Base-by-base conservation (phyloP, 2,113 vertebrate species). In the Illadopsis cleaveri region DNA sequence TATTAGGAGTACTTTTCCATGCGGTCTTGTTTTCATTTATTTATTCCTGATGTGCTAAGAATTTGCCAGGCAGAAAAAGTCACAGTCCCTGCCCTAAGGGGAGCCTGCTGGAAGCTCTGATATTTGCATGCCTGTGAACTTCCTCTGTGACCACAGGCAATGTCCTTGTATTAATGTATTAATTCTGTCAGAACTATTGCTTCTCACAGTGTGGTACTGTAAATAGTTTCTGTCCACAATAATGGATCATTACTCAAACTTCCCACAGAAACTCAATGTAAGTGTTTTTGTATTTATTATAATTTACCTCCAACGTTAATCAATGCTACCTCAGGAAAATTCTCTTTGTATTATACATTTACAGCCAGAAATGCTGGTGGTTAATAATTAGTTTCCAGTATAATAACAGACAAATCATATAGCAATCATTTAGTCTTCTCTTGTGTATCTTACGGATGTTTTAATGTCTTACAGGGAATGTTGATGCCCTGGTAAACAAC, bases 171-270 rank as follows among this genome's bases (percentile, higher is more conserved):
- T 93, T 80, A 87, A 65, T 82, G 54, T 35, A 86, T 95, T 89
- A 90, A 75, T 91, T 85, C 90, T 75, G 60, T 78, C 85, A 93
- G 79, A 94, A 51, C 51, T 70, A 47, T 48, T 93, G 76, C 65
- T 96, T 94, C 93, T 96, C 88, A 75, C 85, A 89, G 80, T 1
- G 0, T 86, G 85, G 50, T 69, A 82, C 72, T 93, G 90, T 92
- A 92, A 93, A 92, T 94, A 93, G 90, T 64, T 51, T 78, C 82
- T 93, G 82, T 83, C 83, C 86, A 68, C 47, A 88, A 57, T 71
- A 90, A 78, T 40, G 69, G 65, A 71, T 83, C 82, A 87, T 95
- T 92, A 89, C 60, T 96, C 88, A 92, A 92, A 93, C 76, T 92
- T 94, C 68, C 72, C 37, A 93, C 48, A 76, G 86, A 93, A 94